phyloP scores from a whole-genome alignment of 2,113 vertebrate genomes.

The Cromileptes altivelis region DNA sequence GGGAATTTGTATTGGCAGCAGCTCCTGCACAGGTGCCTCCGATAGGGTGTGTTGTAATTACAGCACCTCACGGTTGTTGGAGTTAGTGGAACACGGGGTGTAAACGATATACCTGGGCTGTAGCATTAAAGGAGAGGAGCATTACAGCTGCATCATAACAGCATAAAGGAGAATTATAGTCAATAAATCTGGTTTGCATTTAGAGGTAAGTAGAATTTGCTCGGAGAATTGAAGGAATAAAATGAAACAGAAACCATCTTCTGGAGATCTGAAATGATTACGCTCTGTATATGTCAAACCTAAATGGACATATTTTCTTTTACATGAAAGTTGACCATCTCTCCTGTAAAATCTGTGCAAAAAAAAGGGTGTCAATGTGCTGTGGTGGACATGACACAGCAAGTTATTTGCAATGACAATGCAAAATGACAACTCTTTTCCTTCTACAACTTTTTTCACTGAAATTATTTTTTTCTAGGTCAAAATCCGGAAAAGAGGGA shows the following conservation, averaged over 20 bases:
- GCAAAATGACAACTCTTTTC: too few relatives aligned
- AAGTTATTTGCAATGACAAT: background rate
- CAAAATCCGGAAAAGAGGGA: too few relatives aligned
- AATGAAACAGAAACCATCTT: background rate
- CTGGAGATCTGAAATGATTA: background rate
- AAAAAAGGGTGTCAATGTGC: background rate
- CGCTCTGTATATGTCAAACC: background rate
- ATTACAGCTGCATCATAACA: background rate
- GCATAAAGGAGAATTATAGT: background rate
- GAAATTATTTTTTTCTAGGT: too few relatives aligned
- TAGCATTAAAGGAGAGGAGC: background rate
- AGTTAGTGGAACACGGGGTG: background rate
- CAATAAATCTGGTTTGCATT: background rate
- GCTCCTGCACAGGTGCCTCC: conserved; percentile 66
- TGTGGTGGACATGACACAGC: background rate
- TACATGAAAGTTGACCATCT: background rate
- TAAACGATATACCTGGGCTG: background rate
- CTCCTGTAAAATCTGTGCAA: background rate
- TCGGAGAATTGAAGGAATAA: background rate
- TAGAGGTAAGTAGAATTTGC: background rate
- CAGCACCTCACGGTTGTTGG: conserved; percentile 15
- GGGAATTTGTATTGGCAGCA: conserved; percentile 67
- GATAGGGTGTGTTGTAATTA: conserved; percentile 29
- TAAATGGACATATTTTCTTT: background rate
- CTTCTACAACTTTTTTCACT: too few relatives aligned